Evolutionary conservation across 2,113 vertebrate genomes (phyloP).

Genomic region (Charadrius vociferus): DNA sequence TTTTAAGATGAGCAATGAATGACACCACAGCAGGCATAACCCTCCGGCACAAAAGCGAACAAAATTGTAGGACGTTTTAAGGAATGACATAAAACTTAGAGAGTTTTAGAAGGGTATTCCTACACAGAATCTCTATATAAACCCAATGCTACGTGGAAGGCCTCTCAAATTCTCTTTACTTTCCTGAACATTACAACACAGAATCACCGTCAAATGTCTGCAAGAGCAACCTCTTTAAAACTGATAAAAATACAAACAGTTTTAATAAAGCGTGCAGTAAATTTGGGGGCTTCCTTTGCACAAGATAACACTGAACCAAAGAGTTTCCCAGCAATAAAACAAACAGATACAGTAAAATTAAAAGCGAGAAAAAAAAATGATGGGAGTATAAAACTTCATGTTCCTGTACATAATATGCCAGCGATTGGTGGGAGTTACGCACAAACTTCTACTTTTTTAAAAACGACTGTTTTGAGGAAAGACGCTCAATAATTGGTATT

Average conservation of each 20-base stretch:
- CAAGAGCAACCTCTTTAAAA: not conserved
- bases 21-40: conserved; percentile 14
- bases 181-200: not conserved
- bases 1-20: conserved; percentile 36
- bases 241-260: not conserved
- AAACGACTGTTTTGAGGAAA: not conserved
- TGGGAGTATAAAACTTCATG: not conserved
- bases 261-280: not conserved
- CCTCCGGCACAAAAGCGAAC: not conserved
- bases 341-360: conserved; percentile 6
- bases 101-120: not conserved
- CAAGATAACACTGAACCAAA: not conserved
- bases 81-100: not conserved
- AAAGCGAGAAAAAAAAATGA: not conserved
- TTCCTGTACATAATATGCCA: not conserved
- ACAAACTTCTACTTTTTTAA: not conserved
- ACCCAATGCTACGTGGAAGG: not conserved
- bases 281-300: not conserved
- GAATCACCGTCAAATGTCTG: not conserved
- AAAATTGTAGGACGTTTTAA: conserved; percentile 1
- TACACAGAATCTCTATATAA: not conserved
- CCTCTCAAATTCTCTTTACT: not conserved
- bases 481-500: not conserved
- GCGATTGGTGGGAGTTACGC: accelerated
- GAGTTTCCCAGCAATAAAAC: not conserved